phyloP scores from a whole-genome alignment of 2,113 vertebrate species.

The Lophura nycthemera region DNA sequence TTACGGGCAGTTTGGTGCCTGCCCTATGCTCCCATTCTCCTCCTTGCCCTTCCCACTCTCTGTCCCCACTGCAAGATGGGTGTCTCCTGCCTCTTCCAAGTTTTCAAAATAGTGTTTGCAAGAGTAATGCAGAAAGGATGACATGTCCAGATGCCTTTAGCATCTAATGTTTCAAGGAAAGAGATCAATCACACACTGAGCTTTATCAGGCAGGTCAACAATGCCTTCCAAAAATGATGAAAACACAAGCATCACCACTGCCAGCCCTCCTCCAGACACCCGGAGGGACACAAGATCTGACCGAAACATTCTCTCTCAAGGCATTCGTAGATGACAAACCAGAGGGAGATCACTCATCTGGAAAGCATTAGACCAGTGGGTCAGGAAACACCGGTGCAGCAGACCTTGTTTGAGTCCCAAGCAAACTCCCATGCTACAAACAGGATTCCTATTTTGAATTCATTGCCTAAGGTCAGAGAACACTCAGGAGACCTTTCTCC shows the following conservation, averaged over 20 bases:
- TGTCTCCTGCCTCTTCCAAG: not conserved
- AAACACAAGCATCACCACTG: not conserved
- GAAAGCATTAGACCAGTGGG: not conserved
- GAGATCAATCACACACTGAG: not conserved
- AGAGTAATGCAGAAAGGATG: not conserved
- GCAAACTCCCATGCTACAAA: not conserved
- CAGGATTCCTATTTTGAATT: slow-evolving; percentile 34
- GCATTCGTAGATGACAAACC: not conserved
- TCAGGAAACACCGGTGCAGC: slow-evolving; percentile 8
- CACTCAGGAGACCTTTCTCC: slow-evolving; percentile 70
- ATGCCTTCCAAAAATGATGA: accelerated
- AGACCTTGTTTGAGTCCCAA: slow-evolving; percentile 6
- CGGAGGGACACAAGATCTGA: not conserved
- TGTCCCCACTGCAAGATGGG: not conserved
- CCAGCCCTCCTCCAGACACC: not conserved
- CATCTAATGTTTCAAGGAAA: not conserved
- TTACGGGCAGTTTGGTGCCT: accelerated
- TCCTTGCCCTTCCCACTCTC: not conserved
- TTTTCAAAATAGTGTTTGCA: not conserved
- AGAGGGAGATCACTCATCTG: not conserved
- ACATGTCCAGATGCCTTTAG: not conserved
- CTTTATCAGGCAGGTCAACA: not conserved
- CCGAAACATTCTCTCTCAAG: not conserved
- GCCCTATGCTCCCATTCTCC: not conserved
- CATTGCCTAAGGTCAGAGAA: slow-evolving; percentile 44